These are phyloP conservation scores for Helleia helle DNA, from an alignment of 2,888 invertebrate species.

Conservation along the genomic window DNA sequence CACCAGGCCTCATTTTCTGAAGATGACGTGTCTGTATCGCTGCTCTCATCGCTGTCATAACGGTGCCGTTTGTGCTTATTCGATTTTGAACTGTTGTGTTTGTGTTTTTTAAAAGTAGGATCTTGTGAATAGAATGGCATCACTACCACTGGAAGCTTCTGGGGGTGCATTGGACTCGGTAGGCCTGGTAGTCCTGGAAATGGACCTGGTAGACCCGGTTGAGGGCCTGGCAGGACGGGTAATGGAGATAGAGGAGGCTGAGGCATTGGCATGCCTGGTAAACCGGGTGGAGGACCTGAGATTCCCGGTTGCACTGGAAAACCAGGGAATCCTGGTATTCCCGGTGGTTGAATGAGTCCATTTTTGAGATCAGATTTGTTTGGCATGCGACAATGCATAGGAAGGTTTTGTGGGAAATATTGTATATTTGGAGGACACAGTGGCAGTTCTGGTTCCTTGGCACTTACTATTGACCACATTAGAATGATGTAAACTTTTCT, in stretches of 20 bases:
- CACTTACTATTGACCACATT: constrained; percentile 6
- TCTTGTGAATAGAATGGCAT: constrained; percentile 65
- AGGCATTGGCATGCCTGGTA: constrained; percentile 23
- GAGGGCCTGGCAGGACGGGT: constrained; percentile 16
- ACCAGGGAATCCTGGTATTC: constrained; percentile 17
- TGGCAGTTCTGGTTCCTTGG: constrained; percentile 42
- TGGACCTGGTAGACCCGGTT: constrained; percentile 14
- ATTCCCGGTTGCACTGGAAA: constrained; percentile 27
- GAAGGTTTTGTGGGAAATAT: constrained; percentile 52
- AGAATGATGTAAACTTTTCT: neutral
- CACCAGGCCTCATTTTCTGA: constrained; percentile 32
- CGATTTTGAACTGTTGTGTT: constrained; percentile 20
- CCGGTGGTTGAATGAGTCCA: constrained; percentile 14
- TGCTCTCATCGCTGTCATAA: constrained; percentile 24
- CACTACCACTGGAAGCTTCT: constrained; percentile 58
- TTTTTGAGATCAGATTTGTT: constrained; percentile 20
- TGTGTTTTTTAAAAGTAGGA: constrained; percentile 29
- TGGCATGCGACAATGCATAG: constrained; percentile 63
- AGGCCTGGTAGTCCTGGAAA: constrained; percentile 17
- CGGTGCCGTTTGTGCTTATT: constrained; percentile 17
- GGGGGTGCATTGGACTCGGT: constrained; percentile 22
- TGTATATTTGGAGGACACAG: constrained; percentile 47
- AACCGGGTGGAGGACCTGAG: constrained; percentile 25
- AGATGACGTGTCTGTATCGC: constrained; percentile 29
- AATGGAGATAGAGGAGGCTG: constrained; percentile 16